Evolutionary conservation across 2,888 invertebrate genomes (phyloP), one percentile per base, ranked within the genome.

Genomic region (Coleophora flavipennella): DNA sequence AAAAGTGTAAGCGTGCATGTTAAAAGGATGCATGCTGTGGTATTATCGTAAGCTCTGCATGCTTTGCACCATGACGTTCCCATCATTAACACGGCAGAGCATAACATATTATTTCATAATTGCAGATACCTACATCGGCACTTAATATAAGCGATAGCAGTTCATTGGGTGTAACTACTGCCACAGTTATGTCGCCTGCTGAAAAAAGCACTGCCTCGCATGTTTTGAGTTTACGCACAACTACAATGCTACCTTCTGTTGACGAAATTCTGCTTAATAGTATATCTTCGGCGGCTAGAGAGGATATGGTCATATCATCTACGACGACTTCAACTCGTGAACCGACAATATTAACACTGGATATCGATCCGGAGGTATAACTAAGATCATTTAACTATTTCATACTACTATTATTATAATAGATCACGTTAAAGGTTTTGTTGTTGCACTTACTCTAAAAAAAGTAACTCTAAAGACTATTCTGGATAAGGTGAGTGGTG

Each of bases 341-440:
- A 79, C 81, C 84, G 65, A 83, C 77, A 78, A 83, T 84, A 79
- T 84, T 87, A 78, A 87, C 87, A 69, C 74, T 87, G 72, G 85
- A 87, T 74, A 86, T 87, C 65, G 87, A 88, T 84, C 86, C 87
- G 68, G 83, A 87, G 87, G 88, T 88, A 86, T 86, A 78, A 64
- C 59, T 67, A 72, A 61, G 62, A 51, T 65, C 40, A 28, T 37
- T 37, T 35, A 37, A 27, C 12, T 32, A 33, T 33, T 29, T 13
- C 13, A 36, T 27, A 25, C 27, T n/a, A 33, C 32, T 11, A 32
- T 32, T 32, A n/a, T 4, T 29, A 9, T 29, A 10, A 29, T 10
- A 29, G 4, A 20, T 6, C 20, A 20, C 20, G 20, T 20, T 20
- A 6, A 4, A 20, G 20, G 20, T 20, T 20, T 20, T 6, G 20